Evolutionary conservation across 2,888 invertebrate genomes (phyloP), one percentile per base, ranked within the genome.

Genomic region (Masnerella sp.): DNA sequence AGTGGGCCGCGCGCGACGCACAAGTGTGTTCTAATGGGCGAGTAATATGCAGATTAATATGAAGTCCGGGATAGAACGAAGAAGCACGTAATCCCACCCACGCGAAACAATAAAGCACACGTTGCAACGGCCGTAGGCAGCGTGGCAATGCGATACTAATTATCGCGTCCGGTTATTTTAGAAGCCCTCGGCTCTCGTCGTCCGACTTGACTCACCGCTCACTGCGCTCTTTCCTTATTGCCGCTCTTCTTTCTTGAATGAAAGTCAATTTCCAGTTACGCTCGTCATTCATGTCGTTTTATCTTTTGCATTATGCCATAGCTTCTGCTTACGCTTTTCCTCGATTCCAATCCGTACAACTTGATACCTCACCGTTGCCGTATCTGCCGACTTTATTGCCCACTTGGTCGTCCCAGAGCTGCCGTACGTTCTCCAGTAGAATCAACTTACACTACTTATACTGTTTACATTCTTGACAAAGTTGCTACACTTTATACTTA

Each of bases 101-200:
- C 80, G 76, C 62, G 45, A 14, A 45, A 45, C 74, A 78, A 80
- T 78, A 78, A 77, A 77, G 74, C 71, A 70, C n/a, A 30, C 68
- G 47, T 32, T 47, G 34, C 65, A 58, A 52, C 36, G 30, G 49
- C 72, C 54, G 72, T 61, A 67, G 72, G 59, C 61, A 65, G 75
- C 62, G 69, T 67, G 69, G 75, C 67, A 73, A 59, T 28, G 65
- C 43, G 80, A 81, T 81, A 80, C 75, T 75, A 79, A 81, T 82
- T 81, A 82, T 79, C 81, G 52, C 78, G 76, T 82, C 80, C 78
- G 80, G 79, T 78, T 64, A 65, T 65, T 73, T 73, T 65, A 75
- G 47, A 65, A 47, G 65, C 56, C n/a, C n/a, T 61, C 51, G 47
- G 11, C 36, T 52, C 56, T 62, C 56, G 45, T 38, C 17, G 34